Base-by-base conservation (phyloP, 2,113 vertebrate species). In the Thymallus thymallus region DNA sequence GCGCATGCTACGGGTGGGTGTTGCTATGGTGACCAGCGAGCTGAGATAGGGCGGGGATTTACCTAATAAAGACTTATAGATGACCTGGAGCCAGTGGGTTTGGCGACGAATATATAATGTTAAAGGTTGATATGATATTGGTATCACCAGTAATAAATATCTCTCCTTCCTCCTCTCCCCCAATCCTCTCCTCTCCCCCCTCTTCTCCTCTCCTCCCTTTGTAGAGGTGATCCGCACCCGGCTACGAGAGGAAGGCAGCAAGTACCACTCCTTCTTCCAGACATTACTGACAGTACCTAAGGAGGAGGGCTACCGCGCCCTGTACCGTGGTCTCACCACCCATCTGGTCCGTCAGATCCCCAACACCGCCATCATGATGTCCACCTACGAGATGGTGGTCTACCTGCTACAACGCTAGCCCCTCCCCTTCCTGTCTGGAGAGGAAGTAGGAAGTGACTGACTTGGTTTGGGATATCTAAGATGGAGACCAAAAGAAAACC, bases 331-430 rank as follows among this genome's bases (percentile, higher is more conserved):
- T 80, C 93, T 99, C 72, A 97, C 95, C 60, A 99, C 96, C 1
- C 98, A 99, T 63, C 93, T 98, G 51, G 89, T 99, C 89, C 95
- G 98, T 89, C 97, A 99, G 91, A 99, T 99, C 85, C 98, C 97
- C 80, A 99, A 99, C 92, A 98, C 97, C 0, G 97, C 97, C 85
- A 98, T 99, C 84, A 96, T 98, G 97, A 98, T 99, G 97, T 95
- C 95, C 86, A 99, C 98, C 80, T 99, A 98, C 68, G 98, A 99
- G 91, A 82, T 99, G 85, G 97, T 99, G 81, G 96, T 99, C 78
- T 98, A 98, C 92, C 91, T 99, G 65, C 94, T 99, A 0, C 92
- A 95, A 75, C 92, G 94, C 92, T 98, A 98, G 93, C 88, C 23
- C 23, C 10, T 56, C 18, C 62, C 70, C 76, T 72, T 78, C 69